These are phyloP conservation scores for Tolmerus cingulatus DNA, from an alignment of 2,888 invertebrate genomes.

Conservation along the genomic window DNA sequence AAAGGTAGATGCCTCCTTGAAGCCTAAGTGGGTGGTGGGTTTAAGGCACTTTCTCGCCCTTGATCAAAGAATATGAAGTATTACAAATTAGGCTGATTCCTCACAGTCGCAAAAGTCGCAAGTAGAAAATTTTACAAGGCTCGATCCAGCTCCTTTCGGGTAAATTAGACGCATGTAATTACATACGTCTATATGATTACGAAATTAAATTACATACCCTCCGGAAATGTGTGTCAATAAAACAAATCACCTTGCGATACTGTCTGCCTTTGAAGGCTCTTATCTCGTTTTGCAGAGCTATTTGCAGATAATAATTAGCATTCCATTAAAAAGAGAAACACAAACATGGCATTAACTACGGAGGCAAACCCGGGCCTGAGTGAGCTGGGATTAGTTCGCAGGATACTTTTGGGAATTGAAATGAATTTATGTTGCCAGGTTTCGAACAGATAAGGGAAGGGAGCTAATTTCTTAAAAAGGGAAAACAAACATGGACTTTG, in stretches of 20 bases:
- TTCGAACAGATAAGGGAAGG: neutral
- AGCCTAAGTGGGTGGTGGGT: neutral
- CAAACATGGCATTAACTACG: neutral
- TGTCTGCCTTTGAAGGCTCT: neutral
- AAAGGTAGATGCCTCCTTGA: neutral
- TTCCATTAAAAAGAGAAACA: neutral
- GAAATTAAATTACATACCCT: neutral
- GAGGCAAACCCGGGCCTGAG: neutral
- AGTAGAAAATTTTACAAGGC: neutral
- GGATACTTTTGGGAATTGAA: neutral
- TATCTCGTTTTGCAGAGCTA: conserved; percentile 4
- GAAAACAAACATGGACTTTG: neutral
- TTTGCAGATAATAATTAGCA: neutral
- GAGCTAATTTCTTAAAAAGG: neutral
- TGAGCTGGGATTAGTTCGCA: neutral
- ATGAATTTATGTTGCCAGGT: neutral
- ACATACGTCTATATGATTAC: neutral
- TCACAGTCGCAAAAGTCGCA: neutral
- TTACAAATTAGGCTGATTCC: neutral
- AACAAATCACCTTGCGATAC: neutral
- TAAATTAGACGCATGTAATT: conserved; percentile 8
- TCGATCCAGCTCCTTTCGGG: neutral
- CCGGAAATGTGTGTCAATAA: conserved; percentile 6
- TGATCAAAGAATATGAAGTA: neutral
- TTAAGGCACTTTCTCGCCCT: neutral